Conservation (phyloP, 2,797 vertebrate genomes). For the Petrocephalus sullivani region DNA sequence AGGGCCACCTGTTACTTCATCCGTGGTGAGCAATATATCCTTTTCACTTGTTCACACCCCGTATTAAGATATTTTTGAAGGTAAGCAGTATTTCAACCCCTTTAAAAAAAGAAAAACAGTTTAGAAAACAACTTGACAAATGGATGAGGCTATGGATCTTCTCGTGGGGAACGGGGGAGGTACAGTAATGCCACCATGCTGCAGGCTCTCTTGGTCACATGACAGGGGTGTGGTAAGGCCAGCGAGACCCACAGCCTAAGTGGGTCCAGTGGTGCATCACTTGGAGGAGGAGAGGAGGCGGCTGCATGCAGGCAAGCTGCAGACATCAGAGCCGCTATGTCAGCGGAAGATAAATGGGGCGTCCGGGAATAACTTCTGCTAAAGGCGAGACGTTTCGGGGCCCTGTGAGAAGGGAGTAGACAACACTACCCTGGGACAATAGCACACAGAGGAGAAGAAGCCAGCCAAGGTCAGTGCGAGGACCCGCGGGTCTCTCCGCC, state of each 20-base stretch:
- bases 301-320: neutral
- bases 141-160: neutral
- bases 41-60: neutral
- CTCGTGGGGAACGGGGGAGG: neutral
- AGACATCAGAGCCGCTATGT: conserved; percentile 18
- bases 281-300: neutral
- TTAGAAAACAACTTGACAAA: neutral
- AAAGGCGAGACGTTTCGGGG: neutral
- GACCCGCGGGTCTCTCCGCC: too few relatives aligned
- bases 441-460: neutral
- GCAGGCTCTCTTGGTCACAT: neutral
- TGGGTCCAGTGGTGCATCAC: neutral
- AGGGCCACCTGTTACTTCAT: neutral
- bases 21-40: neutral
- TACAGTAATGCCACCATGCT: neutral
- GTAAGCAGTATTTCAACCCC: too few relatives aligned
- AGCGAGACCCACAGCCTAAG: neutral
- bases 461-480: neutral
- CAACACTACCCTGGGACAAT: neutral
- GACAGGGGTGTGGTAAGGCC: neutral
- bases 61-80: conserved; percentile 7
- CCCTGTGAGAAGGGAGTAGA: neutral
- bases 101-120: neutral
- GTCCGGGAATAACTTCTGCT: neutral
- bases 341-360: conserved; percentile 24